Percentiles rank a stretch among this genome's conserved stretches.
Conservation (phyloP, 2,797 vertebrate genomes). For the Propithecus perrieri region DNA sequence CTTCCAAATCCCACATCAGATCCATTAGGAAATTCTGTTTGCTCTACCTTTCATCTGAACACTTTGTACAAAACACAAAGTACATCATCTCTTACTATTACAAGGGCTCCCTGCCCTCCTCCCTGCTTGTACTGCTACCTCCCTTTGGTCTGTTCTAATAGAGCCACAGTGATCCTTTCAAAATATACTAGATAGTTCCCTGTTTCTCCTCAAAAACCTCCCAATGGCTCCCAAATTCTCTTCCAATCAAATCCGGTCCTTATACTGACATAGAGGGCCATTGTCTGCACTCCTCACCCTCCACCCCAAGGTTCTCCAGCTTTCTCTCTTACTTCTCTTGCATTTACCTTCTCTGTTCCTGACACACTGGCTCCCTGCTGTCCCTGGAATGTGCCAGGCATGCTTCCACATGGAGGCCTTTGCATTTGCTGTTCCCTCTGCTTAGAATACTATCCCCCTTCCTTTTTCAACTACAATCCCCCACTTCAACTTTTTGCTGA, state of each 20-base stretch:
- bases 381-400: not conserved
- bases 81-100: not conserved
- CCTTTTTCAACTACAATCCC: not conserved
- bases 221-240: not conserved
- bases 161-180: not conserved
- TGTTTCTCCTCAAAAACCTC: not conserved
- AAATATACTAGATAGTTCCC: not conserved
- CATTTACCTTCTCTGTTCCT: not conserved
- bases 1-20: not conserved
- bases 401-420: not conserved
- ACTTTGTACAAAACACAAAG: no score
- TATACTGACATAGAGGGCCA: not conserved
- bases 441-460: not conserved
- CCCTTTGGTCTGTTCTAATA: not conserved
- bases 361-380: not conserved
- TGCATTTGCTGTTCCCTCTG: not conserved
- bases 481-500: not conserved
- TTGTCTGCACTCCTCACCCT: not conserved
- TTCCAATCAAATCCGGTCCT: not conserved
- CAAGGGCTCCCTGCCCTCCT: not conserved
- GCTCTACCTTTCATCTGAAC: not conserved
- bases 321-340: not conserved
- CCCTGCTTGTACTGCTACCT: not conserved
- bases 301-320: not conserved
- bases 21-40: not conserved